Evolutionary conservation across 2,113 vertebrate species (phyloP), one percentile per base, ranked within the genome.

Genomic region (Numenius arquata): DNA sequence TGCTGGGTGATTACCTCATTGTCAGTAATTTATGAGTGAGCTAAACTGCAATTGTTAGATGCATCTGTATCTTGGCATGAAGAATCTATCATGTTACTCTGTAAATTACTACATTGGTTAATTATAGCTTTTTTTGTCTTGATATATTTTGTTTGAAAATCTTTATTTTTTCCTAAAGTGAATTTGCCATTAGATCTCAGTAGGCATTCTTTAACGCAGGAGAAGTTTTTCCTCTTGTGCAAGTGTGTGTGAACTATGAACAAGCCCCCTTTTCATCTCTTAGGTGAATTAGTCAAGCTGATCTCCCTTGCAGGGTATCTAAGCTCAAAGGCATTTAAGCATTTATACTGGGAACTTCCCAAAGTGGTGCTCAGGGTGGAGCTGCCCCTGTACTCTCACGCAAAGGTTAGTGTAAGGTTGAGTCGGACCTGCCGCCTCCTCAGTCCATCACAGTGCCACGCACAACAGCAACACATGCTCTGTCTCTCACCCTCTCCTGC

Each of bases 1-100:
- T 80, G 68, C 72, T 71, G 90, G 48, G 25, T 48, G 68, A 68
- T 93, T 91, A 88, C 68, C 72, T 91, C 68, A 71, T 59, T 94
- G 71, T 80, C 82, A 90, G 88, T 94, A 90, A 94, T 95, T 83
- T 82, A 79, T 71, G 90, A 27, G 72, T 52, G 52, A 94, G 62
- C 40, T 86, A 40, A 85, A 93, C 52, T 79, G 78, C 79, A 77
- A 2, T 62, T 96, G 62, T 75, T 96, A 68, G 53, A 45, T 50
- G n/a, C 50, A 47, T 88, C 85, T 90, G 36, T 52, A 52, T 78
- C 73, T 90, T 78, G 85, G 83, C 53, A n/a, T 65, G 76, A 87
- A 84, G 78, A 84, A 71, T 86, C 61, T 80, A 70, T 67, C 71
- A 21, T 5, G 15, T 73, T 93, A 23, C 29, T 92, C 47, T 78